Base-by-base conservation (phyloP, 2,888 invertebrate genomes). In the Drosophila cognata region DNA sequence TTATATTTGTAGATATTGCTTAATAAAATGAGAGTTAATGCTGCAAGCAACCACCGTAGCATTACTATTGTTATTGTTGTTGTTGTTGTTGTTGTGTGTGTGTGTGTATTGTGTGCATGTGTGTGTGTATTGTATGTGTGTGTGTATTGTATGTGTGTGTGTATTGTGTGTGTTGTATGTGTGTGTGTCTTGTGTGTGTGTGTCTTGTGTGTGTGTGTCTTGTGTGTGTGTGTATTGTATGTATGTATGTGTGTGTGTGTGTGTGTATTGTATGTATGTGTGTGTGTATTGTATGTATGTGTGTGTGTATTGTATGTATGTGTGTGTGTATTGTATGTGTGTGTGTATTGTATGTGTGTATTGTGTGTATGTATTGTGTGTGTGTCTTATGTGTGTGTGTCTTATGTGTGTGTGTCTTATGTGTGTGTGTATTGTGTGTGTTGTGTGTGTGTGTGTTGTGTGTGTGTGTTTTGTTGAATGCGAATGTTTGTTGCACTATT, bases 401-500 rank as follows among this genome's bases (percentile, higher is more conserved):
- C 11, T 46, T 46, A 41, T 31, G 16, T 52, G 41, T 51, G 58
- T 46, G 38, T 73, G 46, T n/a, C n/a, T n/a, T n/a, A n/a, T 51
- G 35, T 29, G 21, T 21, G 21, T 33, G 5, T 28, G 28, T 56
- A 16, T 46, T 46, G 48, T 31, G 16, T 52, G 41, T 41, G 53
- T 35, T 36, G n/a, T 52, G 33, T 33, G 16, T 25, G n/a, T 31
- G 28, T 25, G 11, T 35, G 35, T 36, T 61, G 33, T 25, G 36
- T 25, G 29, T 61, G 25, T 50, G 35, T 63, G 35, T 55, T 43
- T n/a, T 46, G 55, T 60, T 38, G 31, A 62, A 59, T 48, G 78
- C 68, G 69, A 60, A 67, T 52, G 70, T 66, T 78, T 78, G 71
- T 79, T 76, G 77, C 74, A 79, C 79, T 79, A 79, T 57, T 68